Conservation (phyloP, 2,113 vertebrate genomes). For the Eulemur rufifrons region DNA sequence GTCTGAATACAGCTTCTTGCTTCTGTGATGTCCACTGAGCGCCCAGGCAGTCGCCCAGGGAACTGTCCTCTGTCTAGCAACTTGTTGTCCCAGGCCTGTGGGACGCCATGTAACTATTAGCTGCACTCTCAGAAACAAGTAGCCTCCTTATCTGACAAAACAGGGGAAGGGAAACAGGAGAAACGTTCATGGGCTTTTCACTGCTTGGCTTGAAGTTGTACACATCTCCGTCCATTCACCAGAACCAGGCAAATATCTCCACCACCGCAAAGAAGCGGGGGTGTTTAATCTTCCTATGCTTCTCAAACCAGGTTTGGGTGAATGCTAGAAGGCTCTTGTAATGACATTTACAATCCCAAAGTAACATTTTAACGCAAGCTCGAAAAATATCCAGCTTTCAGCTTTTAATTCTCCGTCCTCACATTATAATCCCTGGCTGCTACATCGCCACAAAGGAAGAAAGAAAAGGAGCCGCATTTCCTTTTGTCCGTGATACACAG, state of each 20-base stretch:
- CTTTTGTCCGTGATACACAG: neutral
- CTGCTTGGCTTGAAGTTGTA: neutral
- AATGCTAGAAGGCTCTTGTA: neutral
- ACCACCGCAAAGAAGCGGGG: neutral
- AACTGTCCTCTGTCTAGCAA: neutral
- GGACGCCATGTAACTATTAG: neutral
- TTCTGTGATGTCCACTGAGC: neutral
- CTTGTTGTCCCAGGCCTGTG: no score
- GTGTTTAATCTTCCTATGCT: neutral
- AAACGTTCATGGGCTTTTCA: neutral
- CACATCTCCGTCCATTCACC: neutral
- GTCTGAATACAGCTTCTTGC: neutral
- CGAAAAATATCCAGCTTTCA: slow-evolving; percentile 6
- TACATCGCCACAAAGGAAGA: neutral
- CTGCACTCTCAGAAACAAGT: neutral
- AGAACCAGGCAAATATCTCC: neutral
- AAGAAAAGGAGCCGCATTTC: neutral
- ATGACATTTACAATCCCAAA: neutral
- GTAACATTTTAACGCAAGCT: neutral
- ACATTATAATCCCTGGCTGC: neutral
- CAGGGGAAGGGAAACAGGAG: neutral
- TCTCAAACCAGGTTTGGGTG: neutral
- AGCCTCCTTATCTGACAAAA: neutral
- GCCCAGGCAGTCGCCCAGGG: neutral
- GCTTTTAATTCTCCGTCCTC: neutral